Base-by-base conservation (phyloP, 2,888 invertebrate species). In the Amphimallon solstitiale region DNA sequence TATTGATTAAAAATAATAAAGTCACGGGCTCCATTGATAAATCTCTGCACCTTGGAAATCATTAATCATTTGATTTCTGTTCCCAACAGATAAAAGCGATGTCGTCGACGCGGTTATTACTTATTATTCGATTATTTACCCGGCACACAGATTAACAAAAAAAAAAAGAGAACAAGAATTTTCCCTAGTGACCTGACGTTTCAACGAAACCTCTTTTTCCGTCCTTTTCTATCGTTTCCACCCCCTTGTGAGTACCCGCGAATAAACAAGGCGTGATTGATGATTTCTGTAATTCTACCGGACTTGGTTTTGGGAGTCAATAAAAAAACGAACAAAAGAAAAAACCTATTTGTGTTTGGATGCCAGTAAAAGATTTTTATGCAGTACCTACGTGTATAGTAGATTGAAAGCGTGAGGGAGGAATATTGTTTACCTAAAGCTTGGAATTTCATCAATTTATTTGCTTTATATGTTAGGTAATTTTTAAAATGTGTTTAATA, bases 211-310 rank as follows among this genome's bases (percentile, higher is more conserved):
- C 17, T 43, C 14, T 14, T 43, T 43, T 43, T 43, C 43, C 43
- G 6, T 14, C 17, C 14, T 29, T 14, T 15, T 15, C 14, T 43
- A 43, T 7, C 43, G 43, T 17, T 3, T 43, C 43, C 52, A 12
- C 35, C 19, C 37, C 23, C 23, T 43, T 14, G 56, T 17, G 40
- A 40, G 23, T 40, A 35, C 40, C 65, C 63, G 68, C 62, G 68
- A 70, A 71, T 71, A 71, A 71, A 71, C 71, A 69, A 68, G 68
- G 66, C 68, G 64, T 71, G 71, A 71, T 71, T 71, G 71, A 71
- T 71, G 69, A 65, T 65, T 67, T 67, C 66, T 69, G 66, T 62
- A 68, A 70, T 69, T 71, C 70, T 64, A 45, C 43, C 61, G 63
- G 38, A 40, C 40, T 12, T 38, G 40, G 19, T 38, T 56, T 23